Evolutionary conservation across 2,888 invertebrate genomes (phyloP).

Genomic region (Helicoverpa assulta): DNA sequence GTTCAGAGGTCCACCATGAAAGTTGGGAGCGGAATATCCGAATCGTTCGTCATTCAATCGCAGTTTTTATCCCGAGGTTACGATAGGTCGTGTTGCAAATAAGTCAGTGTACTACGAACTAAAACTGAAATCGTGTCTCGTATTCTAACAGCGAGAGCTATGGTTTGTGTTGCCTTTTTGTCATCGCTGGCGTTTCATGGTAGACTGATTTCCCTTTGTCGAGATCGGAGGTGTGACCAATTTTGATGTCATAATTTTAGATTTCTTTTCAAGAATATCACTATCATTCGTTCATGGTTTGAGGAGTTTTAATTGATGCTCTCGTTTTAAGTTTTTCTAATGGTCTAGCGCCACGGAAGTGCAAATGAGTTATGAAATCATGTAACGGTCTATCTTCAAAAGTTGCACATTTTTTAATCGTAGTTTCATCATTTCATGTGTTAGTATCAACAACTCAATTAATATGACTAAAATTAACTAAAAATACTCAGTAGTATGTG

Average conservation of each 20-base stretch:
- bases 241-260: conserved; percentile 72
- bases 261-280: conserved; percentile 51
- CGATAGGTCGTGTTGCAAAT: conserved; percentile 55
- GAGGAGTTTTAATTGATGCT: conserved; percentile 52
- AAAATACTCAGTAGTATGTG: no score
- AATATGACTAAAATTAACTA: no score
- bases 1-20: conserved; percentile 49
- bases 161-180: conserved; percentile 47
- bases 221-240: conserved; percentile 70
- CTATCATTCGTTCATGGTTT: conserved; percentile 42
- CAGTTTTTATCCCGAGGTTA: conserved; percentile 45
- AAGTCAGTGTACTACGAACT: conserved; percentile 53
- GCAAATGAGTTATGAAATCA: not conserved
- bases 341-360: conserved; percentile 24
- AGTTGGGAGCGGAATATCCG: conserved; percentile 27
- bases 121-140: conserved; percentile 61
- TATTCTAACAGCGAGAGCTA: conserved; percentile 49
- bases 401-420: not conserved
- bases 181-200: conserved; percentile 61
- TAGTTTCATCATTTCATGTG: not conserved
- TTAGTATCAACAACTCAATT: no score
- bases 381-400: conserved; percentile 8
- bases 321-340: conserved; percentile 35
- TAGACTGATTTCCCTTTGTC: conserved; percentile 73
- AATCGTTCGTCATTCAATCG: conserved; percentile 36